phyloP scores from a whole-genome alignment of 2,888 invertebrate species.

The Deilephila elpenor region DNA sequence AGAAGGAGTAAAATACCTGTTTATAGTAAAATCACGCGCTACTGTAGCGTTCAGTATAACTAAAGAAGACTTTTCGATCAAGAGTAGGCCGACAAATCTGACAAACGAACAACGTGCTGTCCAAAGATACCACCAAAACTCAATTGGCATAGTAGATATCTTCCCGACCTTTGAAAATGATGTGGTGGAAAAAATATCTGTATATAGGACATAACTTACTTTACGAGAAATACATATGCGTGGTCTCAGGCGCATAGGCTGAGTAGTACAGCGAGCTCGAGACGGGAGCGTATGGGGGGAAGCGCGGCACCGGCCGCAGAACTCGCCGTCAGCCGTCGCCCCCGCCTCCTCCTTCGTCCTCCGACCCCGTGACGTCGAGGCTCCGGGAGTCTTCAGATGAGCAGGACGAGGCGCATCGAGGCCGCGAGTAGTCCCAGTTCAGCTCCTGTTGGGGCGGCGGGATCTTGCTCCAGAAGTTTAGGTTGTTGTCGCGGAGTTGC shows the following conservation, averaged over 20 bases:
- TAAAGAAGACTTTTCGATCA: no score
- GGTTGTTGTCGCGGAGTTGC: slow-evolving; percentile 69
- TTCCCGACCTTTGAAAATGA: background rate
- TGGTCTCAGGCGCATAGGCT: slow-evolving; percentile 62
- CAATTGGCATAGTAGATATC: no score
- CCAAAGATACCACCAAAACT: no score
- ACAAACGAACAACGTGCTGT: no score
- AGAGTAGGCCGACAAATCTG: no score
- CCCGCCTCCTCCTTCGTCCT: slow-evolving; percentile 74
- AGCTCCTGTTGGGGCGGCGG: slow-evolving; percentile 67
- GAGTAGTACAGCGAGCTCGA: slow-evolving; percentile 63
- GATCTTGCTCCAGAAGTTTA: slow-evolving; percentile 81
- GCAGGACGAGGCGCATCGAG: slow-evolving; percentile 70
- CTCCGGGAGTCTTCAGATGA: slow-evolving; percentile 80
- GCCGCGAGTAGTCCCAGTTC: slow-evolving; percentile 68
- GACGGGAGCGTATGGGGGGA: slow-evolving; percentile 66
- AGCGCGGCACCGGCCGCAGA: slow-evolving; percentile 83
- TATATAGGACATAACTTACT: slow-evolving; percentile 27
- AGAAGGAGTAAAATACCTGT: no score
- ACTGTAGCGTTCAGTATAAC: no score
- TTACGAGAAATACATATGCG: slow-evolving; percentile 73
- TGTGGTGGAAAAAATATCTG: background rate
- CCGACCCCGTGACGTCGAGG: slow-evolving; percentile 81
- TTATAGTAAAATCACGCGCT: no score
- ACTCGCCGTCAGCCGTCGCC: slow-evolving; percentile 77